A percentile compares a stretch with the other conserved stretches of the same genome.
phyloP scores from a whole-genome alignment of 1,140 invertebrate genomes.

The Nasonia giraulti region DNA sequence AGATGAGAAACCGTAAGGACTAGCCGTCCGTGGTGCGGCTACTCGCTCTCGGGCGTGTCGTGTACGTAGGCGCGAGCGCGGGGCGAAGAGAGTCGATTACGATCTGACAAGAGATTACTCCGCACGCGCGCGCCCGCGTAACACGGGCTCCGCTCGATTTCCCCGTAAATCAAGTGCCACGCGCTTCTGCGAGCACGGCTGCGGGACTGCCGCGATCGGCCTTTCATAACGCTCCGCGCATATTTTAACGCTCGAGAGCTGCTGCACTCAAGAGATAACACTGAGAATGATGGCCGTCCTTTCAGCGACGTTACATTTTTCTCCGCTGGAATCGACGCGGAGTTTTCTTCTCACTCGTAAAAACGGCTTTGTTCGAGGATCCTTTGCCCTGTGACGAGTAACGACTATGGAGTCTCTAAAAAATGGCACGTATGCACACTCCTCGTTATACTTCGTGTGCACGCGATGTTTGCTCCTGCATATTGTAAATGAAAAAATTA shows the following conservation, averaged over 20 bases:
- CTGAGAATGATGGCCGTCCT: background rate
- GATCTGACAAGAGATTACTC: slow-evolving; percentile 43
- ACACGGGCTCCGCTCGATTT: slow-evolving; percentile 21
- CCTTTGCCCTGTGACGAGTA: background rate
- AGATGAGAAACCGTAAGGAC: background rate
- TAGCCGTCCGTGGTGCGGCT: too few relatives aligned
- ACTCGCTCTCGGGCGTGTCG: background rate
- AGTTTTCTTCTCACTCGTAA: slow-evolving; percentile 8
- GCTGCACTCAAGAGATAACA: background rate
- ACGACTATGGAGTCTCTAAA: background rate
- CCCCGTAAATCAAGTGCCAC: slow-evolving; percentile 34
- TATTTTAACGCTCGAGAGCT: background rate
- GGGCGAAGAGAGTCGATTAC: slow-evolving; percentile 40
- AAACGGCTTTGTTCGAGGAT: background rate
- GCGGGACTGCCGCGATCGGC: background rate
- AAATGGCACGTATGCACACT: background rate
- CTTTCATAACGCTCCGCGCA: background rate
- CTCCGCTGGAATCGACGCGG: background rate
- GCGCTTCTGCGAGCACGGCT: background rate
- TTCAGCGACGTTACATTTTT: background rate
- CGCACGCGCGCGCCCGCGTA: slow-evolving; percentile 18
- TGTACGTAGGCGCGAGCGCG: background rate
- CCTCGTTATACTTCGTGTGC: background rate
- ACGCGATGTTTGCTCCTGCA: background rate
- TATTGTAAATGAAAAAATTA: background rate